Evolutionary conservation across 1,140 invertebrate species (phyloP), one percentile per base, ranked within the genome.

Genomic region (Saccostrea cuccullata): DNA sequence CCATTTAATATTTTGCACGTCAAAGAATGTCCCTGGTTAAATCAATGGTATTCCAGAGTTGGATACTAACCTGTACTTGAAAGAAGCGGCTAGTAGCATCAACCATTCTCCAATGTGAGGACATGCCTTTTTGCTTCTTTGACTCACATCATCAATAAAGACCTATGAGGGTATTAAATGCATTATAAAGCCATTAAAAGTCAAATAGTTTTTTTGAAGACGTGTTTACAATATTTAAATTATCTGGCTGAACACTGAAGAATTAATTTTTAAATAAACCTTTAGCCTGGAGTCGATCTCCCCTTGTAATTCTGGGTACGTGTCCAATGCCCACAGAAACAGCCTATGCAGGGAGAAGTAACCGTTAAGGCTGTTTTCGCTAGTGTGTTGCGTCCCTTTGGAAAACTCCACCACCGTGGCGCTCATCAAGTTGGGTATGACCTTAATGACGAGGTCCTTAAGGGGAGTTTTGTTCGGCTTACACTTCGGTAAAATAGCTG

Each of bases 371-470:
- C 88, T 89, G 88, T 92, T 93, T 83, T 93, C 93, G 86, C 92
- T 93, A 13, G 92, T 93, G 82, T 94, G 92, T 73, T 93, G 93
- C 0, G 92, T 93, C 23, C 93, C 92, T 83, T 93, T 93, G 23
- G 91, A 93, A 86, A 94, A 94, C 83, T 93, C 92, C 12, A 93
- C 92, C 0, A 93, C 92, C 0, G 92, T 93, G 6, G 92, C 91
- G 56, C 90, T 92, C 93, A 94, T 92, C 15, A 94, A 88, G 73
- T 94, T 94, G 0, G 93, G 93, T 5, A 94, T 92, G 3, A 92
- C 92, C 60, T 92, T 92, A 1, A 93, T 89, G 12, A 94, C 83
- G 82, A 92, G 91, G 20, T 92, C 92, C 87, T 91, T 91, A 30
- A 93, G 90, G 0, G 91, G 89, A 2, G 91, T 91, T 36, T 91